Base-by-base conservation (phyloP, 2,797 vertebrate genomes). In the Sebastes vulpes region DNA sequence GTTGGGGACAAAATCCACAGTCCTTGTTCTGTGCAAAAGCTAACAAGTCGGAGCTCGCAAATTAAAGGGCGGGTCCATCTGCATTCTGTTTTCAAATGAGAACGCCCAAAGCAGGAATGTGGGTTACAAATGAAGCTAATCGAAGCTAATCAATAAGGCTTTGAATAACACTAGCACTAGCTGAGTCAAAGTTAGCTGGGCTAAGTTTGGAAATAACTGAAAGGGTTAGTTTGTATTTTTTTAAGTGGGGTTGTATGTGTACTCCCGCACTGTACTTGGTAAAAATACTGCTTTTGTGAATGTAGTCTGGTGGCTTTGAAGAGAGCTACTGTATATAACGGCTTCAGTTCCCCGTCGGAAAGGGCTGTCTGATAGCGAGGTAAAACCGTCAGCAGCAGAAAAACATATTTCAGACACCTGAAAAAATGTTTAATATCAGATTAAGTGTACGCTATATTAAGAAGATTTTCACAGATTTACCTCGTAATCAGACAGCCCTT, bases 301-400 rank as follows among this genome's bases (percentile, higher is more conserved):
- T 48, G 46, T 48, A 48, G 18, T n/a, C 18, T 48, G 38, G 46
- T 48, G 46, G 46, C 46, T n/a, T n/a, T 48, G 46, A 48, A 48
- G 46, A 48, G 46, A 8, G 46, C 35, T 38, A 38, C 35, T 14
- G 35, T 14, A 0, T n/a, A 0, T 48, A 48, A 48, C 0, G 3
- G 7, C 3, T 48, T n/a, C 18, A 48, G 46, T 18, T 3, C 16
- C 42, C 16, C 16, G 1, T 46, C 6, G 16, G 42, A 46, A 46
- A 48, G 46, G 46, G 46, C 16, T 48, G 16, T 42, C 38, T 0
- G 14, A 42, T 16, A 16, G 38, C 38, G 38, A 42, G 0, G 38
- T 42, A 42, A 42, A 42, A 16, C 38, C 38, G 2, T 48, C 42
- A 18, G 42, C 14, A 8, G 42, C 16, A 48, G 46, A 18, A 48